Conservation (phyloP, 2,888 invertebrate species). For the Chrysolina americana region DNA sequence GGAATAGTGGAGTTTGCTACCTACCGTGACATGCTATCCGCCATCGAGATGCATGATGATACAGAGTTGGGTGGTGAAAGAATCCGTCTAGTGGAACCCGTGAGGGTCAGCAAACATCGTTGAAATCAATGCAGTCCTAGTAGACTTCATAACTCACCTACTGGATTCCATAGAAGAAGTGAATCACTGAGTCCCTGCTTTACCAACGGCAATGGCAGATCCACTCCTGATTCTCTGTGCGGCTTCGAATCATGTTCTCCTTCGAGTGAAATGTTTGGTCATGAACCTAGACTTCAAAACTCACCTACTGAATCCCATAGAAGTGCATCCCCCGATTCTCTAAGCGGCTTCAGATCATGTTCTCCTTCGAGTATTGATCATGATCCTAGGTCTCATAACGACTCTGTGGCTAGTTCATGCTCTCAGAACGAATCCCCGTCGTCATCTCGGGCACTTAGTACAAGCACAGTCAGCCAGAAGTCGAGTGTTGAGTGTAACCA, state of each 20-base stretch:
- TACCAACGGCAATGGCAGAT: too few species aligned
- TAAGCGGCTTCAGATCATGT: conserved; percentile 74
- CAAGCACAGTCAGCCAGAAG: too few species aligned
- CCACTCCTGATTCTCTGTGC: conserved; percentile 72
- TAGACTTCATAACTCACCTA: too few species aligned
- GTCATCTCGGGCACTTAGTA: too few species aligned
- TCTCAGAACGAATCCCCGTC: too few species aligned
- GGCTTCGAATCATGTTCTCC: conserved; percentile 71
- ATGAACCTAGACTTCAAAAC: too few species aligned
- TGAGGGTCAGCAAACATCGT: conserved; percentile 72
- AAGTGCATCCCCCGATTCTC: conserved; percentile 70
- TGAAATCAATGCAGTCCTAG: conserved; percentile 40
- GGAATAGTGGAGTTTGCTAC: conserved; percentile 98
- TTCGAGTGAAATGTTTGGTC: conserved; percentile 32
- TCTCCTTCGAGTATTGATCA: conserved; percentile 47
- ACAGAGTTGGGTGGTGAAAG: conserved; percentile 97
- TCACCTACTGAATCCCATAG: too few species aligned
- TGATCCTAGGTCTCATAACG: too few species aligned
- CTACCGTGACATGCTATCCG: conserved; percentile 95
- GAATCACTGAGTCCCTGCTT: too few species aligned
- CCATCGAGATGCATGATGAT: conserved; percentile 96
- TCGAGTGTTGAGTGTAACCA: too few species aligned
- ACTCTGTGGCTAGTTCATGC: too few species aligned
- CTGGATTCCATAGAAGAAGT: too few species aligned
- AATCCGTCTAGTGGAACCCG: conserved; percentile 92